Evolutionary conservation across 2,113 vertebrate species (phyloP).

Genomic region (Bubo bubo): DNA sequence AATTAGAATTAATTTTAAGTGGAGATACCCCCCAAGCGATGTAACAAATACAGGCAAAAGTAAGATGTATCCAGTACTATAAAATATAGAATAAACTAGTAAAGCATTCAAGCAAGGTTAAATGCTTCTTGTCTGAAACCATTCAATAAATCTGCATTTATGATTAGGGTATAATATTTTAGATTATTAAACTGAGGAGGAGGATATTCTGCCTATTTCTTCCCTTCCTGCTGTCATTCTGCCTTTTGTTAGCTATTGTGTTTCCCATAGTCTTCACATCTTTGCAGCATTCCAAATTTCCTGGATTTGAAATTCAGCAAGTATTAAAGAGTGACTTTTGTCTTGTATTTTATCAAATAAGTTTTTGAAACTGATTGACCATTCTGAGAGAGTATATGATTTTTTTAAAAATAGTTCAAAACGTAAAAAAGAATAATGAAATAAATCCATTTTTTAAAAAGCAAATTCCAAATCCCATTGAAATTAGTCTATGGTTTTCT

Average conservation of each 20-base stretch:
- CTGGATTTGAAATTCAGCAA: not conserved
- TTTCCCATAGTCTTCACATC: not conserved
- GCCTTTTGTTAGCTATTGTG: not conserved
- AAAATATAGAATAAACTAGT: not conserved
- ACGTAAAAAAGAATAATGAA: not conserved
- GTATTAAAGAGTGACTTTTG: not conserved
- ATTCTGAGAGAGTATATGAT: not conserved
- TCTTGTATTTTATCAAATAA: not conserved
- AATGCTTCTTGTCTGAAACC: not conserved
- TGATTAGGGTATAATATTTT: not conserved
- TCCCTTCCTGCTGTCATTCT: not conserved
- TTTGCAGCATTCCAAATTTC: not conserved
- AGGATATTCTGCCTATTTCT: not conserved
- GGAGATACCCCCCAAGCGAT: not conserved
- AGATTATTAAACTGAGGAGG: not conserved
- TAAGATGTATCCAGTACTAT: not conserved
- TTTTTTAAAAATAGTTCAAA: not conserved
- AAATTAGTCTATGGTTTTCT: not conserved
- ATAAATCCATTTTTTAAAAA: not conserved
- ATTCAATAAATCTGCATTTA: not conserved
- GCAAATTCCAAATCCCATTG: not conserved
- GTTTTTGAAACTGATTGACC: not conserved
- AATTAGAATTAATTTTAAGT: not conserved
- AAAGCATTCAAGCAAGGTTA: not conserved
- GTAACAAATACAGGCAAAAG: not conserved